phyloP scores from a whole-genome alignment of 2,797 vertebrate species.

The Gorsachius magnificus region DNA sequence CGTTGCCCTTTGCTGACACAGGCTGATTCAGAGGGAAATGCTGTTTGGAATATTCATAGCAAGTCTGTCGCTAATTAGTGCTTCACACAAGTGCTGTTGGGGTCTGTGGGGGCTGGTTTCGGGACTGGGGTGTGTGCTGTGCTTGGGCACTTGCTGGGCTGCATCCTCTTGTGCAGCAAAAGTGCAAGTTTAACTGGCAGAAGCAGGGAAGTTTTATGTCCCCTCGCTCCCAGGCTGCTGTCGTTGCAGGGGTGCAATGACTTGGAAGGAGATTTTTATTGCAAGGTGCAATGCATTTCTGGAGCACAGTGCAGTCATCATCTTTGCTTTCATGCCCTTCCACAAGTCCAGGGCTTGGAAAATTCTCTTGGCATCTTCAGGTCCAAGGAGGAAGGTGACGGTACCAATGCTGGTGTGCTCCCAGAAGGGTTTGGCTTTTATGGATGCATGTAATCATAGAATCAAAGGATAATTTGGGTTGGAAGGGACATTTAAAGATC shows the following conservation, averaged over 20 bases:
- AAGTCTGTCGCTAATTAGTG: constrained; percentile 64
- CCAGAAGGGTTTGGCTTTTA: accelerated
- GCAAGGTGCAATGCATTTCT: not conserved
- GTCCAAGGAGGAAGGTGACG: not conserved
- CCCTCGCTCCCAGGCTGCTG: not conserved
- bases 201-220: not conserved
- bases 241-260: accelerated
- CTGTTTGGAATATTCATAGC: constrained; percentile 60
- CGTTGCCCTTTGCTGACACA: constrained; percentile 56
- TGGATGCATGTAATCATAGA: not conserved
- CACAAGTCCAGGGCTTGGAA: not conserved
- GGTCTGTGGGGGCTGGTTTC: constrained; percentile 16
- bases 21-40: constrained; percentile 26
- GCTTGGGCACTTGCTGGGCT: not conserved
- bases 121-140: constrained; percentile 10
- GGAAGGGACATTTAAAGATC: not conserved
- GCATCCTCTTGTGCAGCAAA: not conserved
- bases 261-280: not conserved
- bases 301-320: accelerated
- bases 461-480: no score
- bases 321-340: not conserved
- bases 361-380: not conserved
- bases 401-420: accelerated
- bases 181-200: not conserved
- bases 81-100: constrained; percentile 35